Base-by-base conservation (phyloP, 1,140 invertebrate species). In the Popillia japonica region DNA sequence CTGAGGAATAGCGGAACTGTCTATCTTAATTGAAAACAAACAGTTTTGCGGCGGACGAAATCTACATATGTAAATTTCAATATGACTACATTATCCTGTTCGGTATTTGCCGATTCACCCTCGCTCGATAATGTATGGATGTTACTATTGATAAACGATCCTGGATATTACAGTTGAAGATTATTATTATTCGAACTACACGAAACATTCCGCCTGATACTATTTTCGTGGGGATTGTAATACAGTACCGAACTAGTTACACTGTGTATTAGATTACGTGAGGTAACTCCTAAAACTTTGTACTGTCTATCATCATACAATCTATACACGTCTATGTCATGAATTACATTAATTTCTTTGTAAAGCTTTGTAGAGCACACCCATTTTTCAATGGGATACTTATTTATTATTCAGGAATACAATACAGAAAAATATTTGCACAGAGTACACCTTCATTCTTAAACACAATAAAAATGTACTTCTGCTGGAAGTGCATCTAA, bases 1-100 rank as follows among this genome's bases (percentile, higher is more conserved):
- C 72, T 20, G 72, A 74, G 2, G 27, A 7, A 41, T 74, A 42
- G 34, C 40, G 72, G 8, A 74, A 74, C 72, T 74, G 72, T 78
- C 77, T 73, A 40, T 41, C 68, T 78, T 78, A 78, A 78, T 78
- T 78, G 77, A 78, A 78, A 78, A 78, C 77, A 78, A 78, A 78
- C 77, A 78, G 77, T 68, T 72, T 72, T 78, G 68, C 72, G 77
- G 77, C 72, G 17, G 68, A 44, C 72, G 68, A 59, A 78, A 78
- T 78, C 77, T 78, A 78, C 77, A 78, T 78, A 78, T 78, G 77
- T 78, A 78, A 78, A 78, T 78, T 78, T 73, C 61, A 78, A 72
- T 68, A 78, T 72, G 77, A 78, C 77, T 78, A 78, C 77, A 78
- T 78, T 78, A 78, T 78, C 77, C 68, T 78, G 68, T 11, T 78